A percentile compares a stretch with the other conserved stretches of the same genome.
phyloP scores from a whole-genome alignment of 2,888 invertebrate genomes.

The Parelbella ahira region DNA sequence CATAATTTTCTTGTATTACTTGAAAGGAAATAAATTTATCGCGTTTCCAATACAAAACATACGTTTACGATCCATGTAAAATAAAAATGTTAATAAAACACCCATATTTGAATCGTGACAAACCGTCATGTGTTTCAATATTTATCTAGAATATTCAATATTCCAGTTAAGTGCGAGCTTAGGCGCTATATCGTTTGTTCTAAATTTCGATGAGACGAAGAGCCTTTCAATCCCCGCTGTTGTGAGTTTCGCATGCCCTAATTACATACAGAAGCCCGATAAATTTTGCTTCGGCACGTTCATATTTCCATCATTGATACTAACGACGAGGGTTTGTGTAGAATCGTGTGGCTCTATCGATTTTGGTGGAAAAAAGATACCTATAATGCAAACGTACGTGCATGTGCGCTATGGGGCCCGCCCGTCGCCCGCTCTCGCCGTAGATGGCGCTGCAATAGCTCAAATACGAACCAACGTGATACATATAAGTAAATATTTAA shows the following conservation, averaged over 20 bases:
- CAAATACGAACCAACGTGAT: too few relatives aligned
- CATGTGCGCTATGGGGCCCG: not conserved
- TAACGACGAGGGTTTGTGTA: constrained; percentile 53
- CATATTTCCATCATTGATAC: constrained; percentile 40
- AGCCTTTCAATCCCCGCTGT: constrained; percentile 1
- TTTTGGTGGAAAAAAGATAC: not conserved
- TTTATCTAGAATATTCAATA: not conserved
- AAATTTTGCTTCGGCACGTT: constrained; percentile 48
- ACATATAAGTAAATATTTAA: constrained; percentile 26
- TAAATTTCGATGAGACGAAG: not conserved
- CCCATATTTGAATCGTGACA: too few relatives aligned
- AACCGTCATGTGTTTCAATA: constrained; percentile 1
- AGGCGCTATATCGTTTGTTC: not conserved
- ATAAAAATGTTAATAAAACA: too few relatives aligned
- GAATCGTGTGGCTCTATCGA: constrained; percentile 39
- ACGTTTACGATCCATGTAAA: too few relatives aligned
- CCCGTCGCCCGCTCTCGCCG: too few relatives aligned
- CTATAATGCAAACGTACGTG: not conserved
- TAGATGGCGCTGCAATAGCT: constrained; percentile 5
- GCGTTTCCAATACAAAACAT: too few relatives aligned
- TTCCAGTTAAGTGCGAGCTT: not conserved
- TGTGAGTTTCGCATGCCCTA: constrained; percentile 33
- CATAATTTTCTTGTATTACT: not conserved
- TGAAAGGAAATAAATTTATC: too few relatives aligned
- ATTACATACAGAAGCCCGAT: constrained; percentile 28